Conservation (phyloP, 2,113 vertebrate species). For the Delphinapterus leucas region DNA sequence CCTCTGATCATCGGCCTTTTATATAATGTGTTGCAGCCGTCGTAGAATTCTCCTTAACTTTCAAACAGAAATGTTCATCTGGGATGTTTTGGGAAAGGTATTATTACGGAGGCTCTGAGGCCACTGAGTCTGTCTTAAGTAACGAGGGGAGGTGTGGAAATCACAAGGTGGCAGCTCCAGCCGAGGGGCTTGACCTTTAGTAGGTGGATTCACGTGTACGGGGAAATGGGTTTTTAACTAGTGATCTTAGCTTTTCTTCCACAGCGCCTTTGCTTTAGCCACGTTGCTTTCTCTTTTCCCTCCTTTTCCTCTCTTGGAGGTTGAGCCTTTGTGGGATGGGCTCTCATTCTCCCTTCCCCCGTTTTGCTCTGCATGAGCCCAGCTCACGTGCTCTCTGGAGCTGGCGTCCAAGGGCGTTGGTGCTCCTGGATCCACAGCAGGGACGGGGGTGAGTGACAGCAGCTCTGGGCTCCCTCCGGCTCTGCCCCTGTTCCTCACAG, state of each 20-base stretch:
- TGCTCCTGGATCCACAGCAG: rapidly evolving
- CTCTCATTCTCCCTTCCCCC: background rate
- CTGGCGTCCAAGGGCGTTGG: rapidly evolving
- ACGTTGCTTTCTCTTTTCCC: background rate
- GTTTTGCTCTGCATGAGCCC: background rate
- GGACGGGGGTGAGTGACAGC: rapidly evolving
- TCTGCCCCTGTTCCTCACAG: background rate
- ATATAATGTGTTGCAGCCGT: slow-evolving; percentile 54
- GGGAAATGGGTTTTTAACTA: slow-evolving; percentile 62
- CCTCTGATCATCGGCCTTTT: slow-evolving; percentile 52
- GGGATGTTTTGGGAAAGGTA: slow-evolving; percentile 73
- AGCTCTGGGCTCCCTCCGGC: rapidly evolving
- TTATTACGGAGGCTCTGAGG: slow-evolving; percentile 74
- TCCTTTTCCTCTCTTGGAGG: rapidly evolving
- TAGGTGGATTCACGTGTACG: slow-evolving; percentile 70
- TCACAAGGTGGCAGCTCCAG: background rate
- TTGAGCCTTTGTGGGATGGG: background rate
- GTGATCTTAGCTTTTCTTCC: slow-evolving; percentile 40
- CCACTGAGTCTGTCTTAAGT: slow-evolving; percentile 72
- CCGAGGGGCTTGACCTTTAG: slow-evolving; percentile 71
- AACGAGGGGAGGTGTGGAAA: slow-evolving; percentile 56
- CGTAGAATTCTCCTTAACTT: slow-evolving; percentile 75
- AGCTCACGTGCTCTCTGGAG: background rate
- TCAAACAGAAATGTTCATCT: slow-evolving; percentile 70
- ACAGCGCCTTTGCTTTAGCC: rapidly evolving